Evolutionary conservation across 1,140 invertebrate genomes (phyloP), one percentile per base, ranked within the genome.

Genomic region (Procambarus clarkii): DNA sequence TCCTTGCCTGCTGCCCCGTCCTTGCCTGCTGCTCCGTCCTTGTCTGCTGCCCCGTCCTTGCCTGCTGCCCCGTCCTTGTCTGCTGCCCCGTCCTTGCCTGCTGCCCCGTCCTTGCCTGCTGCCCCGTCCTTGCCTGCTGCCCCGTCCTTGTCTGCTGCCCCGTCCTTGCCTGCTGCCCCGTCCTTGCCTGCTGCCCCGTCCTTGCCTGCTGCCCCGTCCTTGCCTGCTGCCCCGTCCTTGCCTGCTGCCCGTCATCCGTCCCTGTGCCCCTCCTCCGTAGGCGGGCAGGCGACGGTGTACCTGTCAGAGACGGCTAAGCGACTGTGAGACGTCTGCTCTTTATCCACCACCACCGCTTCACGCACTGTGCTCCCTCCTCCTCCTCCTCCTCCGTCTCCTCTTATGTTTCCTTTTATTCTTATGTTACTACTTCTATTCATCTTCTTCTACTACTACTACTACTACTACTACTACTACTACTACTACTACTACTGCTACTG

Each of bases 381-480:
- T 74, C 54, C 21, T 48, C 1, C 11, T 54, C 3, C 4, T 5
- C 50, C 11, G 50, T 5, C 50, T 54, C 50, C 50, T 54, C 50
- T 34, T 34, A 34, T 34, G 34, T 34, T 34, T 34, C 34, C 34
- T 34, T 34, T 0, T 34, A 34, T 34, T 34, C 79, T 81, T 45
- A 18, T 44, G 21, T 44, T 13, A 11, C 18, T 79, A 8, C 24
- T 79, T 2, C 34, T 79, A 21, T 48, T 44, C 76, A 15, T 1
- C 76, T 78, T 24, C 76, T 78, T 24, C 76, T 34, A 78, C 76
- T 78, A 78, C 76, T 34, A 78, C 76, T 78, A 78, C 76, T 34
- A 78, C 34, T 78, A 78, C 76, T 78, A 78, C 76, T 78, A 78
- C 76, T 34, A 78, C 76, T 78, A 78, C 76, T 34, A 78, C 76